These are phyloP conservation scores for Hippopotamyrus pictus DNA, from an alignment of 2,797 vertebrate genomes.

Conservation along the genomic window DNA sequence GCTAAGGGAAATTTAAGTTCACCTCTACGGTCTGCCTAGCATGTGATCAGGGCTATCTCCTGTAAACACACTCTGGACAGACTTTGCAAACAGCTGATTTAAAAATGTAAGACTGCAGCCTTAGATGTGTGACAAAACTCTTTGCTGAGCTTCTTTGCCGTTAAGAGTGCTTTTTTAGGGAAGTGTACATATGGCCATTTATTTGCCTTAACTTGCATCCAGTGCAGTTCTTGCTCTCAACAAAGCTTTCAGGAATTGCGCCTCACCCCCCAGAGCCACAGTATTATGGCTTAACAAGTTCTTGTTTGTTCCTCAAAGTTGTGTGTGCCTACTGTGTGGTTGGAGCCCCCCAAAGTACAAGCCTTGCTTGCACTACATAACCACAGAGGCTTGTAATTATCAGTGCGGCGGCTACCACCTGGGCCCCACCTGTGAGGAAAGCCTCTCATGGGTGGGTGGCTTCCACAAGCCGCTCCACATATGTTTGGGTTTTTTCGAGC, in stretches of 20 bases:
- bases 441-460: not conserved
- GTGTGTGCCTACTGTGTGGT: not conserved
- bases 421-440: conserved; percentile 1
- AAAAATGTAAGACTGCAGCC: not conserved
- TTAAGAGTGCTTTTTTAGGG: not conserved
- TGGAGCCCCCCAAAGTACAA: not conserved
- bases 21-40: not conserved
- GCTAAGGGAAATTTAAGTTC: not conserved
- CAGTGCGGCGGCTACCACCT: not conserved
- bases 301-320: not conserved
- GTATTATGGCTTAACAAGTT: not conserved
- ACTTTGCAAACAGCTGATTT: not conserved
- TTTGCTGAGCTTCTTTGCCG: not conserved
- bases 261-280: not conserved
- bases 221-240: not conserved
- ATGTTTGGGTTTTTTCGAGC: not conserved
- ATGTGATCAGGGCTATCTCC: not conserved
- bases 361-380: not conserved
- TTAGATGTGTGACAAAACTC: not conserved
- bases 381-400: conserved; percentile 9
- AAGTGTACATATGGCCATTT: not conserved
- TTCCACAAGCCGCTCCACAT: not conserved
- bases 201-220: not conserved
- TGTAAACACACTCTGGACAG: not conserved
- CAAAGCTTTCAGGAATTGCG: not conserved